Base-by-base conservation (phyloP, 2,888 invertebrate species). In the Plebejus argus region DNA sequence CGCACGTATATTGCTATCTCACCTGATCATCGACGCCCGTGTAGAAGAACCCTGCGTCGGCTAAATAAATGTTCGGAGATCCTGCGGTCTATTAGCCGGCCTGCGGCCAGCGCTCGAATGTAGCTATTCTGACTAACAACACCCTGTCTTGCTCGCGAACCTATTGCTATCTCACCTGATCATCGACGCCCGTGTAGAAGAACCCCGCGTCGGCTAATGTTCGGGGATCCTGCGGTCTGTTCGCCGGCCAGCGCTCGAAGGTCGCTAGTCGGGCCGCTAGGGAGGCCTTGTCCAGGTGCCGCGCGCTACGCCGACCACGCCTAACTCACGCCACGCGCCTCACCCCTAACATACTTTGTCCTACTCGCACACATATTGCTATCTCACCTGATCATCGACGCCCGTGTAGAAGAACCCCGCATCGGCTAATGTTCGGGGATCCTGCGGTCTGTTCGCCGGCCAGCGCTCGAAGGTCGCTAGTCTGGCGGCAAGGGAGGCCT, bases 331-430 rank as follows among this genome's bases (percentile, higher is more conserved):
- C 90, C 92, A 91, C 6, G 89, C 88, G 3, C 87, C 85, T 1
- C 90, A n/a, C n/a, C 2, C 28, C 35, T 6, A 35, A 35, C 39
- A 39, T 10, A 20, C 58, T 58, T 5, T 20, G 20, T 20, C 20
- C 58, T 58, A 20, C 8, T 58, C 58, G 8, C 20, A 20, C 58
- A 2, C 0, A 8, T 20, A 3, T 58, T 58, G n/a, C 58, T 58
- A 3, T 58, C 70, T 77, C 80, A 95, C 95, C 91, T 96, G 96
- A 88, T 97, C 97, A 72, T 95, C 95, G 33, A 92, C 91, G 23
- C 96, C 96, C 82, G 95, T 96, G 86, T 98, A 98, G 88, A 97
- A 99, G 90, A 99, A 98, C 4, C 99, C 99, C 28, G 99, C 98
- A 78, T 96, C 96, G 0, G 98, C 97, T 78, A 99, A 90, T 10